Conservation (phyloP, 2,888 invertebrate genomes). For the Microplitis deprimator region DNA sequence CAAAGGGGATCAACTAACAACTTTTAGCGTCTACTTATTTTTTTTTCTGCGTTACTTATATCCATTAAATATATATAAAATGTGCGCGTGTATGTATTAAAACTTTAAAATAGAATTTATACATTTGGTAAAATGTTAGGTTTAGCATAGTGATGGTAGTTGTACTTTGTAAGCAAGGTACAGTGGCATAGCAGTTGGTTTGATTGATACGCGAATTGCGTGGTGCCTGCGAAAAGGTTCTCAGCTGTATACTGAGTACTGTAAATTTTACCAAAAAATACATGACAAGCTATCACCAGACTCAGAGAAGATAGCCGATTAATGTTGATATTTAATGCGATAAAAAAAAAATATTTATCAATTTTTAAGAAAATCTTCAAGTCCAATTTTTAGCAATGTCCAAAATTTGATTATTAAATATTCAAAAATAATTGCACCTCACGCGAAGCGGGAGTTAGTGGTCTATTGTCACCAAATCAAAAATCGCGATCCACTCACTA, state of each 20-base stretch:
- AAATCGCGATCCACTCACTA: no score
- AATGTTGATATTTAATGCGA: not conserved
- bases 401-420: no score
- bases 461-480: no score
- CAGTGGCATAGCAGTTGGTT: conserved; percentile 47
- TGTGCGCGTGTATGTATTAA: not conserved
- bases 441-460: no score
- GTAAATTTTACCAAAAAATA: not conserved
- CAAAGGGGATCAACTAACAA: conserved; percentile 30
- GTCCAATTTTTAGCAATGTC: no score
- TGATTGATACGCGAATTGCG: conserved; percentile 67
- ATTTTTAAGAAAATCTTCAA: not conserved
- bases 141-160: not conserved
- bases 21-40: conserved; percentile 9
- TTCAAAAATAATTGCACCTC: no score
- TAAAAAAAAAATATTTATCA: not conserved
- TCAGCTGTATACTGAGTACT: conserved; percentile 23
- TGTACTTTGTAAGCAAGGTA: conserved; percentile 21
- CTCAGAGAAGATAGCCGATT: not conserved
- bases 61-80: not conserved
- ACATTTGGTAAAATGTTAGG: conserved; percentile 27
- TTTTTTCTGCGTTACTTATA: conserved; percentile 17
- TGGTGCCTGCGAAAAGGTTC: conserved; percentile 60
- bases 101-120: conserved; percentile 28
- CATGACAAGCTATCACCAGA: not conserved